These are phyloP conservation scores for Ophioninae sp. DNA, from an alignment of 2,888 invertebrate genomes.

Conservation along the genomic window DNA sequence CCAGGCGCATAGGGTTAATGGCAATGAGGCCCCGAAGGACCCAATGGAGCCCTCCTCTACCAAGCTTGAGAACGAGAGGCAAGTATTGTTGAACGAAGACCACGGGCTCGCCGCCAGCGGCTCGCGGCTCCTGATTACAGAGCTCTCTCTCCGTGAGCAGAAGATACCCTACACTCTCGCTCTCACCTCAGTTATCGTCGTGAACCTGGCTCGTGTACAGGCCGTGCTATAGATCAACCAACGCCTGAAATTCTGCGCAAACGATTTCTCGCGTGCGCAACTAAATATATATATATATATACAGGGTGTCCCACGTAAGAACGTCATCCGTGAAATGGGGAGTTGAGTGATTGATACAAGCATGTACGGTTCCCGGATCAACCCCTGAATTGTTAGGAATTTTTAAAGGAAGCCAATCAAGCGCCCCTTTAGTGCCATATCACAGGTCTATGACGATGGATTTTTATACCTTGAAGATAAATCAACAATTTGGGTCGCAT, in stretches of 20 bases:
- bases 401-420: not conserved
- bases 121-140: slow-evolving; percentile 80
- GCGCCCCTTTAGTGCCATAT: no score
- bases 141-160: slow-evolving; percentile 69
- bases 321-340: no score
- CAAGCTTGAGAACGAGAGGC: slow-evolving; percentile 2
- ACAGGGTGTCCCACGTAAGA: no score
- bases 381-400: no score
- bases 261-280: slow-evolving; percentile 45
- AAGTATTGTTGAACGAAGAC: slow-evolving; percentile 30
- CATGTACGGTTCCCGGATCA: no score
- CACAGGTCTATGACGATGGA: no score
- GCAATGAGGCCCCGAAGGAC: slow-evolving; percentile 74
- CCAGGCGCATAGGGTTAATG: slow-evolving; percentile 77
- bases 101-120: slow-evolving; percentile 68
- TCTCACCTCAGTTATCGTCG: slow-evolving; percentile 77
- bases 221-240: slow-evolving; percentile 76
- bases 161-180: slow-evolving; percentile 78
- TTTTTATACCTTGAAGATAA: no score
- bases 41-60: slow-evolving; percentile 59
- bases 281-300: slow-evolving; percentile 5
- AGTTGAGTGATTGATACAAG: no score
- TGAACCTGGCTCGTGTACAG: slow-evolving; percentile 63
- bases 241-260: slow-evolving; percentile 71
- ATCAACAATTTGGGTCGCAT: no score